Conservation (phyloP, 2,888 invertebrate species). For the Sinopyrophorus schimmeli region DNA sequence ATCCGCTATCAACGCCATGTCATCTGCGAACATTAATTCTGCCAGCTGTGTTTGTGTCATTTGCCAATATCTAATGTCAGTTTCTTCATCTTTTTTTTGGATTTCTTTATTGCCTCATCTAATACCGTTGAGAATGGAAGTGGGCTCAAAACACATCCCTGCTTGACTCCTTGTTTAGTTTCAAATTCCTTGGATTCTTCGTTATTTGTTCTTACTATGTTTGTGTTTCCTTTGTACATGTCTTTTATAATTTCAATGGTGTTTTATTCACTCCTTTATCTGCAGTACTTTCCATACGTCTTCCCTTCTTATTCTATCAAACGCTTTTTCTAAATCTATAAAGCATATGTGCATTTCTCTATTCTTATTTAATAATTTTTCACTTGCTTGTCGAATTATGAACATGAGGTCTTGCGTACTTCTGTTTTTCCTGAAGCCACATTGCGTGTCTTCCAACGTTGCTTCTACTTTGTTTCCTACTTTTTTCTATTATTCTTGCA, state of each 20-base stretch:
- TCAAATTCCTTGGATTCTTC: conserved; percentile 22
- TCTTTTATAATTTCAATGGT: conserved; percentile 13
- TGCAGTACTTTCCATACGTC: conserved; percentile 3
- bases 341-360: conserved; percentile 4
- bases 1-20: conserved; percentile 16
- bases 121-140: conserved; percentile 20
- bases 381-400: not conserved
- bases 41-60: conserved; percentile 19
- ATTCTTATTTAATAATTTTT: conserved; percentile 3
- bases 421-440: conserved; percentile 7
- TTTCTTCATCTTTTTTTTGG: conserved; percentile 16
- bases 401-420: conserved; percentile 1
- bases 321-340: not conserved
- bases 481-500: conserved; percentile 10
- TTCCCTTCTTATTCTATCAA: conserved; percentile 3
- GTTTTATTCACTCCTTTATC: conserved; percentile 9
- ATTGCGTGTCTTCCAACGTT: conserved; percentile 6
- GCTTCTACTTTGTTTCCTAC: not conserved
- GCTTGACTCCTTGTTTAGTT: conserved; percentile 16
- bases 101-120: conserved; percentile 21
- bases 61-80: conserved; percentile 15
- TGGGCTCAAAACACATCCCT: conserved; percentile 24
- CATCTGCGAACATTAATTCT: conserved; percentile 24
- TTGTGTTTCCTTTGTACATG: conserved; percentile 5
- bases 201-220: conserved; percentile 19